A percentile compares a stretch with the other conserved stretches of the same genome.
Conservation (phyloP, 2,888 invertebrate species). For the Xestia c-nigrum region DNA sequence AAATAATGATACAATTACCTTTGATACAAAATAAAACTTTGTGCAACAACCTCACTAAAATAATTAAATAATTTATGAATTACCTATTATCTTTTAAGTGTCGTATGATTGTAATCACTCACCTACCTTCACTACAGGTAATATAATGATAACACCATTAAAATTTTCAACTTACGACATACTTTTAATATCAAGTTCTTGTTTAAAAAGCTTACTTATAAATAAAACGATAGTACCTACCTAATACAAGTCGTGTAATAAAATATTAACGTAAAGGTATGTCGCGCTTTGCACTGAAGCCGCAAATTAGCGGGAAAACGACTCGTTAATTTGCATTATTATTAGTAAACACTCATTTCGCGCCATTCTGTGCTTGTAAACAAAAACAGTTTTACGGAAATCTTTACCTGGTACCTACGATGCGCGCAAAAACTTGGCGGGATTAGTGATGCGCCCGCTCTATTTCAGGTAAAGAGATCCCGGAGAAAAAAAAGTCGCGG, state of each 20-base stretch:
- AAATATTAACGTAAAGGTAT: constrained; percentile 23
- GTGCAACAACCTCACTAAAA: neutral
- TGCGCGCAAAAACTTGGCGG: constrained; percentile 73
- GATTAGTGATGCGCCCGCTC: constrained; percentile 65
- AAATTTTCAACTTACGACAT: neutral
- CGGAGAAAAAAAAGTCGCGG: constrained; percentile 71
- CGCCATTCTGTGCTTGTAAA: constrained; percentile 86
- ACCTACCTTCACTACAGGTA: neutral
- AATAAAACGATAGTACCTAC: neutral
- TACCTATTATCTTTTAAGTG: too few species aligned
- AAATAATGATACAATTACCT: neutral
- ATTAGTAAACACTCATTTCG: constrained; percentile 88
- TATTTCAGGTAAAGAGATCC: constrained; percentile 59
- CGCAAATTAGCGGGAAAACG: constrained; percentile 79
- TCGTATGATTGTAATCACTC: too few species aligned
- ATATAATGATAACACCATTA: neutral
- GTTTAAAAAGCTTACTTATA: neutral
- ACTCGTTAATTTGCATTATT: constrained; percentile 76
- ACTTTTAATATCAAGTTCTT: neutral
- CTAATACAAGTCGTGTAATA: constrained; percentile 11
- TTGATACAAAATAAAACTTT: neutral
- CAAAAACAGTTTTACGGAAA: constrained; percentile 82
- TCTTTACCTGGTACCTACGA: constrained; percentile 78
- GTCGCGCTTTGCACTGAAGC: constrained; percentile 52
- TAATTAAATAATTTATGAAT: neutral